Base-by-base conservation (phyloP, 2,797 vertebrate genomes). In the Onychomys torridus region DNA sequence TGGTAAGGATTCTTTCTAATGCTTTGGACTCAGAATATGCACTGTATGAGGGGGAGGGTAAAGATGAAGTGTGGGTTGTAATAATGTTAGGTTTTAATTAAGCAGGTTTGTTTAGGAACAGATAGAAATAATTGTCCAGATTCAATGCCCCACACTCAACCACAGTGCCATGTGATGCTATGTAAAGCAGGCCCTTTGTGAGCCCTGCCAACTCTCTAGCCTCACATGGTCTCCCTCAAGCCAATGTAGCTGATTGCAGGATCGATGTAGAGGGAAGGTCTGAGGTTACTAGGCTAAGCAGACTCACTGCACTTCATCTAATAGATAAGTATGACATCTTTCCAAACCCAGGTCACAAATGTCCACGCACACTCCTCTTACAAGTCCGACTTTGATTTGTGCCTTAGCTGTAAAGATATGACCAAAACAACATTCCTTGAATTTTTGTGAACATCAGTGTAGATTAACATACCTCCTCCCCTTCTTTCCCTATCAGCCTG, bases 21-120 rank as follows among this genome's bases (percentile, higher is more conserved):
- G 79, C 63, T 57, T 71, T 92, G 89, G 75, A 90, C 81, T 81
- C 55, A 89, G 82, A 96, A 73, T 49, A 27, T 5, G 3, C 61
- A 61, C 46, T 89, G 82, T 78, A 14, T 21, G 11, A 76, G 12
- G 71, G 12, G 27, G 67, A 43, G n/a, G 52, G 37, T 57, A 49
- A 55, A 82, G 23, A n/a, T 37, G 46, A 52, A 2, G 29, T 13
- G 52, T 3, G 16, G 6, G 4, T 3, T 23, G 12, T 29, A 6
- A 21, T 23, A 14, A 37, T 43, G 46, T 57, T 88, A 87, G 67
- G 43, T 59, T 67, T 61, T 37, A 34, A 6, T 43, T 43, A 40
- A 91, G 65, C 57, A 71, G 61, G 34, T 79, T 71, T 82, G 5
- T 13, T 91, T 34, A 93, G 40, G 7, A 4, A 46, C 43, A 19